Evolutionary conservation across 2,113 vertebrate genomes (phyloP).

Genomic region (Peucedramus taeniatus): DNA sequence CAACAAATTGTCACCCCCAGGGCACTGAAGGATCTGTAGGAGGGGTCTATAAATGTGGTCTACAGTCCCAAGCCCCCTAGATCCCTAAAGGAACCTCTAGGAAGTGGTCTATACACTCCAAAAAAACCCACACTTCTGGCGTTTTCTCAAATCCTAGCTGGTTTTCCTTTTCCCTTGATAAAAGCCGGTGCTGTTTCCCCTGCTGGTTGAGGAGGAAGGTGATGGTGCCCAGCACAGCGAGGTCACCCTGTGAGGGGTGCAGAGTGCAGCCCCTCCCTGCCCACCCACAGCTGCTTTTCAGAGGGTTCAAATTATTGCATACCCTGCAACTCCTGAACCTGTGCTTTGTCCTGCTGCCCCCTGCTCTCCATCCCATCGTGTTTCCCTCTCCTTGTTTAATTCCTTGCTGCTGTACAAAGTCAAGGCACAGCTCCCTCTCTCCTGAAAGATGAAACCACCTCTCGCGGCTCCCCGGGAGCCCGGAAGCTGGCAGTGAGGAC

Average conservation of each 20-base stretch:
- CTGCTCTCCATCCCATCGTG: rapidly evolving
- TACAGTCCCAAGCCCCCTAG: too few species aligned
- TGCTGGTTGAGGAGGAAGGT: rapidly evolving
- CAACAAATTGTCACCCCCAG: rapidly evolving
- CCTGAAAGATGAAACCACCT: background rate
- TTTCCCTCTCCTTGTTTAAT: background rate
- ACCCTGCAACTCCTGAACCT: background rate
- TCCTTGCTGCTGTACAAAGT: background rate
- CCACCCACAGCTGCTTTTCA: background rate
- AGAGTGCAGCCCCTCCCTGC: background rate
- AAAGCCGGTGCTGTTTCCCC: rapidly evolving
- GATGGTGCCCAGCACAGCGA: rapidly evolving
- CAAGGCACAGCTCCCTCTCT: background rate
- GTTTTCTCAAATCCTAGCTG: background rate
- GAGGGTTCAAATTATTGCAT: background rate
- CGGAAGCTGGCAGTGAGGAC: background rate
- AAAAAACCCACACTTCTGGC: background rate
- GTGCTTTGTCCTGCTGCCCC: background rate
- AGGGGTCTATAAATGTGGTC: background rate
- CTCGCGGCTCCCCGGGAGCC: too few species aligned
- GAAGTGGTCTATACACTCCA: background rate
- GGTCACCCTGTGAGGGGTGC: background rate
- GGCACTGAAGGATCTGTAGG: background rate
- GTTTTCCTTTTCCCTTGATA: background rate
- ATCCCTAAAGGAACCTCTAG: background rate